Conservation (phyloP, 2,113 vertebrate species). For the Irena cyanogastra region DNA sequence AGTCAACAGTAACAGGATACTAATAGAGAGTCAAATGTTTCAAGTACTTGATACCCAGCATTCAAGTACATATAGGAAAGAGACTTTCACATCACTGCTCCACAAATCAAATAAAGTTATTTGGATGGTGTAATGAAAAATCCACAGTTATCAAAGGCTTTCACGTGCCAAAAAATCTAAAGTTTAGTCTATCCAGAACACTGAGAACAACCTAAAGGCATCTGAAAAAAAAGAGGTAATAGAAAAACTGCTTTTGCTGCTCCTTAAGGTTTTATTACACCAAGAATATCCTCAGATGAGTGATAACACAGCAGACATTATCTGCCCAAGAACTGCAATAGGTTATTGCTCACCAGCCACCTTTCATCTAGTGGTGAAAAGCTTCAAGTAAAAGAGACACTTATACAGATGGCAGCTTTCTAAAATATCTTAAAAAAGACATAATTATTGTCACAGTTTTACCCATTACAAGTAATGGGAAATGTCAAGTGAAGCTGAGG, state of each 20-base stretch:
- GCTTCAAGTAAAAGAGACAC: neutral
- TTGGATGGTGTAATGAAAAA: neutral
- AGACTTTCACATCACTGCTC: neutral
- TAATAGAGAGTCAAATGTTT: neutral
- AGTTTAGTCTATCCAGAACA: neutral
- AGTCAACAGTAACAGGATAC: neutral
- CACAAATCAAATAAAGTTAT: neutral
- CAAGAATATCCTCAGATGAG: neutral
- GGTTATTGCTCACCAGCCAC: neutral
- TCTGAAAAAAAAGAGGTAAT: neutral
- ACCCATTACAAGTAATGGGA: neutral
- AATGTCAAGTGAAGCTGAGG: neutral
- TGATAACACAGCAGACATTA: neutral
- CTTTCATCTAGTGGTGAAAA: neutral
- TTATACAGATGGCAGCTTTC: neutral
- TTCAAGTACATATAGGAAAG: neutral
- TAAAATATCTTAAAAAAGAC: neutral
- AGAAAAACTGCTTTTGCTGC: neutral
- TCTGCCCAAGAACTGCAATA: neutral
- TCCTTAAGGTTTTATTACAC: neutral
- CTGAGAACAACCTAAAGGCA: neutral
- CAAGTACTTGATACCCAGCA: neutral
- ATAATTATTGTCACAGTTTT: neutral
- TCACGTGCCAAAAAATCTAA: neutral
- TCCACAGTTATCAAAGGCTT: neutral